phyloP scores from a whole-genome alignment of 2,113 vertebrate species.

The Malurus elegans region DNA sequence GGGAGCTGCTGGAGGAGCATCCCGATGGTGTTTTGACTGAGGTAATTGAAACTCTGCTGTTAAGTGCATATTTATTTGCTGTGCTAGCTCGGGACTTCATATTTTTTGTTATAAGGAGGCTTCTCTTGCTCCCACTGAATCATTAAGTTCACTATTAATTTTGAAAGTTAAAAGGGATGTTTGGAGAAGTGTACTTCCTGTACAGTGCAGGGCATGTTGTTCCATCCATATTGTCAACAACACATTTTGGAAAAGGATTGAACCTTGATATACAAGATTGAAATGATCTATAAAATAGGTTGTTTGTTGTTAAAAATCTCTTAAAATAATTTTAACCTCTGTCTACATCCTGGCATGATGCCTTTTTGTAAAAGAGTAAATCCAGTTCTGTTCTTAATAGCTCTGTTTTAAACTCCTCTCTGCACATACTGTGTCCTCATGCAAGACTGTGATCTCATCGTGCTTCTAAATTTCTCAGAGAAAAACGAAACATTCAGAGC shows the following conservation, averaged over 20 bases:
- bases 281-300: neutral
- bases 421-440: neutral
- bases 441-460: neutral
- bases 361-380: neutral
- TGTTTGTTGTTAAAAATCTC: neutral
- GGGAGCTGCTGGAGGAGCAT: neutral
- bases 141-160: neutral
- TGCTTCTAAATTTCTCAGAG: neutral
- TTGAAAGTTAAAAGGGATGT: neutral
- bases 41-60: neutral
- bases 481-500: neutral
- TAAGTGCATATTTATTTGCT: neutral
- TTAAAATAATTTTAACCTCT: neutral
- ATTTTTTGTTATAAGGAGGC: neutral
- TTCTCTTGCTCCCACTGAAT: neutral
- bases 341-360: neutral
- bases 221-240: neutral
- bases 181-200: neutral
- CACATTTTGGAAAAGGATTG: neutral
- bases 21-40: neutral
- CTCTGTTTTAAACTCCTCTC: neutral
- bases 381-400: neutral
- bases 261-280: neutral
- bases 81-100: neutral
- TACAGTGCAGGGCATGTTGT: neutral